Conservation (phyloP, 1,140 invertebrate species). For the Drepana arcuata region DNA sequence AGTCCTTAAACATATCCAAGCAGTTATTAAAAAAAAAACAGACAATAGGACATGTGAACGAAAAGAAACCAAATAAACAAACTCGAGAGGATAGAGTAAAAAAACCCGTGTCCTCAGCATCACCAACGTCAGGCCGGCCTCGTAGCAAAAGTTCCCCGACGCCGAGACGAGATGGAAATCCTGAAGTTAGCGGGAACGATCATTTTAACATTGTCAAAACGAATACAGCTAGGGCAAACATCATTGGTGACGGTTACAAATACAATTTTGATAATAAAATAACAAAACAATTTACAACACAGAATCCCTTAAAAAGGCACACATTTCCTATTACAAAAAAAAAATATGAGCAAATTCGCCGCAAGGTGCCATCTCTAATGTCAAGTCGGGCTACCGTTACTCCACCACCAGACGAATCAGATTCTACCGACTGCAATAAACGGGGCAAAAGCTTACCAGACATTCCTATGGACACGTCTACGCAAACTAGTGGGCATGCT, state of each 20-base stretch:
- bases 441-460: slow-evolving; percentile 14
- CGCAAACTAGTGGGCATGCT: slow-evolving; percentile 37
- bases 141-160: slow-evolving; percentile 24
- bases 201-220: too few relatives aligned
- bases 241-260: too few relatives aligned
- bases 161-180: too few relatives aligned
- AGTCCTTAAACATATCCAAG: slow-evolving; percentile 54
- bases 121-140: slow-evolving; percentile 2
- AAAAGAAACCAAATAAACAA: not conserved
- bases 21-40: slow-evolving; percentile 22
- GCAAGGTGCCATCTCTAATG: too few relatives aligned
- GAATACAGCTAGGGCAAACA: too few relatives aligned
- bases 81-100: not conserved
- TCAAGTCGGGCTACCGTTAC: slow-evolving; percentile 12
- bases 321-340: too few relatives aligned
- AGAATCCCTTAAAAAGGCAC: too few relatives aligned
- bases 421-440: too few relatives aligned
- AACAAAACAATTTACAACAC: too few relatives aligned
- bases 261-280: too few relatives aligned
- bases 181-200: too few relatives aligned
- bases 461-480: slow-evolving; percentile 30
- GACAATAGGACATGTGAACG: not conserved
- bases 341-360: too few relatives aligned
- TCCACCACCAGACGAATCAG: slow-evolving; percentile 20
- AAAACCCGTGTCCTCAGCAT: not conserved